A percentile compares a stretch with the other conserved stretches of the same genome.
phyloP scores from a whole-genome alignment of 2,888 invertebrate genomes.

The Microplitis deprimator region DNA sequence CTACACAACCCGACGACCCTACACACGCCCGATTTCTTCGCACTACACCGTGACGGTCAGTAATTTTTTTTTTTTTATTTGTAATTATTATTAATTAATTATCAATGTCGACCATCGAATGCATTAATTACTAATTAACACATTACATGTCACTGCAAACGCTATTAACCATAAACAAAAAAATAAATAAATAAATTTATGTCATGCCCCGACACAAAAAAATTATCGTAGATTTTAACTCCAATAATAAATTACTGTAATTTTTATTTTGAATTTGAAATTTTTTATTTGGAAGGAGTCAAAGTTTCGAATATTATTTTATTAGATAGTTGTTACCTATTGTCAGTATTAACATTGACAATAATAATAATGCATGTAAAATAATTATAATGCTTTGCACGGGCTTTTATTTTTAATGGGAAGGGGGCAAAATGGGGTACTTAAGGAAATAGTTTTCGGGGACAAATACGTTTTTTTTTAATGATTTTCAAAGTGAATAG shows the following conservation, averaged over 20 bases:
- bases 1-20: slow-evolving; percentile 90
- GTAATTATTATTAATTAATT: slow-evolving; percentile 29
- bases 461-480: too few relatives aligned
- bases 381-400: slow-evolving; percentile 22
- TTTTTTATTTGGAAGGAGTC: too few relatives aligned
- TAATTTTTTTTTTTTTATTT: slow-evolving; percentile 58
- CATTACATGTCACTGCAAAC: slow-evolving; percentile 24
- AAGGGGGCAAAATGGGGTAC: too few relatives aligned
- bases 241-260: neutral
- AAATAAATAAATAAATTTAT: neutral
- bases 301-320: slow-evolving; percentile 29
- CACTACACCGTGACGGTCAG: slow-evolving; percentile 88
- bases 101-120: slow-evolving; percentile 5
- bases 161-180: slow-evolving; percentile 28
- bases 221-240: slow-evolving; percentile 9
- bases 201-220: neutral
- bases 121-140: slow-evolving; percentile 13
- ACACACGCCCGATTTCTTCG: slow-evolving; percentile 80
- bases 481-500: too few relatives aligned
- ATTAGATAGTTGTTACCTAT: neutral
- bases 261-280: too few relatives aligned
- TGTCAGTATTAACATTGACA: slow-evolving; percentile 4
- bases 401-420: slow-evolving; percentile 16
- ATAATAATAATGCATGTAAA: slow-evolving; percentile 11
- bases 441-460: too few relatives aligned